Conservation (phyloP, 2,113 vertebrate genomes). For the Caloenas nicobarica region DNA sequence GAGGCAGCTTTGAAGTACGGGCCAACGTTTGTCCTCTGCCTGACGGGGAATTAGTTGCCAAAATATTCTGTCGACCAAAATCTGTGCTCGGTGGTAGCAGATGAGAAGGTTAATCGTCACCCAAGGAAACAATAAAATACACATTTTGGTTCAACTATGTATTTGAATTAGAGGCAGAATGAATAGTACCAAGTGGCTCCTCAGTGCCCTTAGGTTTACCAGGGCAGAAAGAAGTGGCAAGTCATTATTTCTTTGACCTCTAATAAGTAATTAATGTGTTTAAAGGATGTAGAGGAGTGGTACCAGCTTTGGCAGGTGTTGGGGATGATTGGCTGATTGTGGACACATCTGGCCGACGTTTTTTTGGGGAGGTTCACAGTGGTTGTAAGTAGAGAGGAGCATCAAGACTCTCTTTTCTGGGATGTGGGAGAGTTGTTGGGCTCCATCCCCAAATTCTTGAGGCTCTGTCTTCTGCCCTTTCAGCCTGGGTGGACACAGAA, state of each 20-base stretch:
- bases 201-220: not conserved
- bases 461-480: not conserved
- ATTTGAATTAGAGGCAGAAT: not conserved
- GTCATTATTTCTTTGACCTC: not conserved
- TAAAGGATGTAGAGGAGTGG: not conserved
- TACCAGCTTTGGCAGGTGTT: not conserved
- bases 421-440: not conserved
- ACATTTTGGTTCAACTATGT: accelerated
- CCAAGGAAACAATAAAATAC: not conserved
- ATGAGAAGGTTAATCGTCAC: not conserved
- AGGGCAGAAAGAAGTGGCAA: not conserved
- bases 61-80: not conserved
- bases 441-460: not conserved
- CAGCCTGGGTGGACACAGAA: not conserved
- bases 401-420: accelerated
- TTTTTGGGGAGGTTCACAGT: not conserved
- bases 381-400: not conserved
- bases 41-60: not conserved
- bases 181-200: not conserved
- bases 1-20: not conserved
- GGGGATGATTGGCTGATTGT: not conserved
- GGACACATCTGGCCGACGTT: no score
- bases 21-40: not conserved
- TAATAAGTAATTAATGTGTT: not conserved
- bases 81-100: no score